Base-by-base conservation (phyloP, 2,797 vertebrate genomes). In the Myotis daubentonii region DNA sequence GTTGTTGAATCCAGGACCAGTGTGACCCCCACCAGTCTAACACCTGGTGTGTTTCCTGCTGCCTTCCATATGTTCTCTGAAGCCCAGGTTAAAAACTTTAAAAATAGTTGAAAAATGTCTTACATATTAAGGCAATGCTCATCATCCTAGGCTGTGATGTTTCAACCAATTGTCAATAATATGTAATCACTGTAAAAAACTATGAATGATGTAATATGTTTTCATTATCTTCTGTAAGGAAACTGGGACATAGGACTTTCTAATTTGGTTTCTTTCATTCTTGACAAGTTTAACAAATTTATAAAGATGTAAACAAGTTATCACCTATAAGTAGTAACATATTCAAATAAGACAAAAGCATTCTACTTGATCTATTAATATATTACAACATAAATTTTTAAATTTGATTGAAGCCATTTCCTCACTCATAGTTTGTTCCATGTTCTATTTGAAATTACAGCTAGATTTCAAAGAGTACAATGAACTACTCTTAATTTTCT, bases 261-360 rank as follows among this genome's bases (percentile, higher is more conserved):
- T 76, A 81, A 93, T 65, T 90, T 76, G 51, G 10, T 60, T 88
- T 60, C 9, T 23, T 55, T 87, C 30, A 75, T 81, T 90, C 51
- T 78, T 85, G 49, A 70, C 41, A 92, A 91, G 25, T 66, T 92
- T 78, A 49, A 65, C 53, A 79, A 25, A 2, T 86, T 86, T 74
- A 55, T 95, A 88, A 90, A 23, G 82, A 89, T 93, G 5, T 70
- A 60, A 94, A 86, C 49, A 76, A 60, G 23, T 75, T 75, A 49
- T 79, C 23, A 71, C 8, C n/a, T 7, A 6, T 90, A 57, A 71
- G 5, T 53, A 86, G 33, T 87, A 86, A 93, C 51, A 44, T 89
- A 74, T 53, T 89, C 62, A 81, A 38, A 55, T 71, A 74, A 94
- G 53, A 84, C 33, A 94, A 84, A 72, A 92, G 81, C 62, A 93